Conservation (phyloP, 2,113 vertebrate species). For the Protobothrops flavoviridis region DNA sequence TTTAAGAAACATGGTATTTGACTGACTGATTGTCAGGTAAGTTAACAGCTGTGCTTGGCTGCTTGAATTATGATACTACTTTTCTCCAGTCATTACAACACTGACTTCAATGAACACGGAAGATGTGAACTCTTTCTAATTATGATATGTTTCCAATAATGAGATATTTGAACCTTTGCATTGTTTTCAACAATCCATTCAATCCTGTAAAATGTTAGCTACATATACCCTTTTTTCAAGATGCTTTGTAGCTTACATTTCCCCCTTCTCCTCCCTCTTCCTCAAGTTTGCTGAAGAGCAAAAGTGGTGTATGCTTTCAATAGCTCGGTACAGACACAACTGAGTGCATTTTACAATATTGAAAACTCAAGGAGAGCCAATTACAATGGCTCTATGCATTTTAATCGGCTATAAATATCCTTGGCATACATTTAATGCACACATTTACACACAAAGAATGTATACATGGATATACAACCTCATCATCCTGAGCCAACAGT, state of each 20-base stretch:
- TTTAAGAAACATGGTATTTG: neutral
- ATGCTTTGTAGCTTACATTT: neutral
- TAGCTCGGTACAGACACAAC: neutral
- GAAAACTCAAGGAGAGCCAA: neutral
- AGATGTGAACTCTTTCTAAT: neutral
- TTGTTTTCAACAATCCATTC: neutral
- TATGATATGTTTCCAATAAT: neutral
- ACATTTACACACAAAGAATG: too few relatives aligned
- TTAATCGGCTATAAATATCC: neutral
- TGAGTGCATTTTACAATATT: neutral
- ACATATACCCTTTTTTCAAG: neutral
- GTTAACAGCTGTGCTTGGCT: neutral
- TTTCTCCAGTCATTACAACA: neutral
- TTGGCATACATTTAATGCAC: neutral
- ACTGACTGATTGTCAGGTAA: neutral
- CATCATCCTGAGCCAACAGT: conserved; percentile 4
- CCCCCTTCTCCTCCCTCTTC: neutral
- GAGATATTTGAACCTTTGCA: neutral
- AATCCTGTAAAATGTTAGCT: neutral
- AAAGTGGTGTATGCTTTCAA: neutral
- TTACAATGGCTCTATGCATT: neutral
- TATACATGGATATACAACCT: fast-evolving
- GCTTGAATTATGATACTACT: neutral
- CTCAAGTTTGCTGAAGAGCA: neutral
- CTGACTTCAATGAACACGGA: neutral